Evolutionary conservation across 2,797 vertebrate genomes (phyloP).

Genomic region (Furcifer pardalis): DNA sequence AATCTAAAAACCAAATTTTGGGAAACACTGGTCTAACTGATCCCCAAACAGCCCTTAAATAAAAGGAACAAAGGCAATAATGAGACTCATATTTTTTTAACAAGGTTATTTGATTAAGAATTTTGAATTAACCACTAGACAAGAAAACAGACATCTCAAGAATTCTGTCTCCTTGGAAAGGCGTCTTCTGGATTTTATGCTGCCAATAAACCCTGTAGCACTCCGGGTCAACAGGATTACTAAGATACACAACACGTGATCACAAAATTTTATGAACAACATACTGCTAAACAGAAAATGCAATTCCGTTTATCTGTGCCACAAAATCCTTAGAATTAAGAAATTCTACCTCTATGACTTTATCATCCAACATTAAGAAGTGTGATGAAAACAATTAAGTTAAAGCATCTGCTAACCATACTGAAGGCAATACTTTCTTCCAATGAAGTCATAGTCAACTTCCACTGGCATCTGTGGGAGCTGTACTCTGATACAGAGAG

Average conservation of each 20-base stretch:
- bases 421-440: neutral
- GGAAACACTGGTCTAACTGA: no score
- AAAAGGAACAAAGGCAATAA: neutral
- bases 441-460: neutral
- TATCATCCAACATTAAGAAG: neutral
- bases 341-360: neutral
- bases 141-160: neutral
- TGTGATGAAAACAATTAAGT: neutral
- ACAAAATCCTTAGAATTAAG: neutral
- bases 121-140: neutral
- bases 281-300: neutral
- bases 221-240: neutral
- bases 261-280: neutral
- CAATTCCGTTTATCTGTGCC: neutral
- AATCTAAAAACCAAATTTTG: no score
- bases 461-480: neutral
- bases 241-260: neutral
- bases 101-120: neutral
- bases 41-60: neutral
- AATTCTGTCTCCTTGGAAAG: neutral
- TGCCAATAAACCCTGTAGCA: neutral
- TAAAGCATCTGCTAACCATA: neutral
- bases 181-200: neutral
- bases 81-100: neutral
- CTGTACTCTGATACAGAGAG: conserved; percentile 30